These are phyloP conservation scores for Osmerus mordax DNA, from an alignment of 2,113 vertebrate species.

Conservation along the genomic window DNA sequence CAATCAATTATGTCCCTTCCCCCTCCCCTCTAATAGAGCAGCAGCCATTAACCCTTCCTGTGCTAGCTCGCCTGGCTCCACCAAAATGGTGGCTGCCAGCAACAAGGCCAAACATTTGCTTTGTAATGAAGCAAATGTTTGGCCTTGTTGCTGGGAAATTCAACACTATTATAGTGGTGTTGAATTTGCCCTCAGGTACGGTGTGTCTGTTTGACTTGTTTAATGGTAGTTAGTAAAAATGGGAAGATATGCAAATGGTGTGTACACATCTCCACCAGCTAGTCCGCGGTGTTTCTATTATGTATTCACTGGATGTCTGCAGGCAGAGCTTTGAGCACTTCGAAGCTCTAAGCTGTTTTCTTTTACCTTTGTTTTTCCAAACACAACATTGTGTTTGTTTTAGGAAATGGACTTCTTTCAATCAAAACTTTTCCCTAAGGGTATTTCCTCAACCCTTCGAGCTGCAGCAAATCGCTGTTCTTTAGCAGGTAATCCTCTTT, in stretches of 20 bases:
- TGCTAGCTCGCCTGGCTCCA: slow-evolving; percentile 62
- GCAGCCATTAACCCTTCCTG: slow-evolving; percentile 68
- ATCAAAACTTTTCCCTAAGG: no score
- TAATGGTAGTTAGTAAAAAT: slow-evolving; percentile 20
- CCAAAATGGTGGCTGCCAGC: slow-evolving; percentile 62
- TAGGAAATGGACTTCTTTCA: no score
- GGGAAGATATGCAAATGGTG: slow-evolving; percentile 47
- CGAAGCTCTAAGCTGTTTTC: no score
- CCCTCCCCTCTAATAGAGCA: slow-evolving; percentile 53
- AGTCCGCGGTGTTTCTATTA: no score
- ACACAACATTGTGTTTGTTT: no score
- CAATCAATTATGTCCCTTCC: slow-evolving; percentile 59
- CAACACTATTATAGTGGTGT: slow-evolving; percentile 34
- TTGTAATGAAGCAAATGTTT: slow-evolving; percentile 58
- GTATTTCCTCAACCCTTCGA: no score
- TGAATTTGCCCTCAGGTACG: slow-evolving; percentile 49
- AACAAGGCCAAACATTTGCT: slow-evolving; percentile 46
- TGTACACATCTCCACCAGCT: background rate
- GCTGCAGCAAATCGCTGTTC: no score
- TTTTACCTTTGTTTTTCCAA: no score
- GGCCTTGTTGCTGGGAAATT: slow-evolving; percentile 18
- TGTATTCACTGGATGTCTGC: no score
- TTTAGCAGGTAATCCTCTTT: no score
- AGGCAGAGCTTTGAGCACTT: no score
- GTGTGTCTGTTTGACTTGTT: slow-evolving; percentile 35